These are phyloP conservation scores for Loris lydekkerianus DNA, from an alignment of 2,797 vertebrate genomes.

Conservation along the genomic window DNA sequence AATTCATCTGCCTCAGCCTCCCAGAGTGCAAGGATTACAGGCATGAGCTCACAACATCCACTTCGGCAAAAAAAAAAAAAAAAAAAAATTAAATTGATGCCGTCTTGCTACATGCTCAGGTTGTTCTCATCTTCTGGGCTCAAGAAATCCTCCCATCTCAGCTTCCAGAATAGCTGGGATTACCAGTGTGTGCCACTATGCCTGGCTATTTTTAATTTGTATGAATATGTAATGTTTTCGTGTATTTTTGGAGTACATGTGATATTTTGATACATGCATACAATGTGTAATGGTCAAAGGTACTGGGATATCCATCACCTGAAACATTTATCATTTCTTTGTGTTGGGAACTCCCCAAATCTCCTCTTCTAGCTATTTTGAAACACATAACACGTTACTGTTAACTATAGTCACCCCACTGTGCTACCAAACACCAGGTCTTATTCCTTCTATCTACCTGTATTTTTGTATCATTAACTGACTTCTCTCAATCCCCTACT, in stretches of 20 bases:
- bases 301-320: background rate
- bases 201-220: background rate
- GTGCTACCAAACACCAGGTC: background rate
- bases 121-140: background rate
- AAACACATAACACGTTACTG: background rate
- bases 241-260: background rate
- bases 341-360: background rate
- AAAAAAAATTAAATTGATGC: too few relatives aligned
- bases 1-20: too few relatives aligned
- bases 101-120: background rate
- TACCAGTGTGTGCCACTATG: too few relatives aligned
- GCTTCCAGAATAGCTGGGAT: background rate
- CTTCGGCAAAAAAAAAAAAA: too few relatives aligned
- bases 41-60: too few relatives aligned
- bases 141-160: background rate
- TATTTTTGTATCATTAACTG: background rate
- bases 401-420: background rate
- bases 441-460: background rate
- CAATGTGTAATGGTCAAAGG: background rate
- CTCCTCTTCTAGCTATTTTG: background rate
- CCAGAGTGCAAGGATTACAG: too few relatives aligned
- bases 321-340: background rate
- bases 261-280: background rate
- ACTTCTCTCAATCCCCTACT: background rate
- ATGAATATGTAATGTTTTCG: background rate